These are phyloP conservation scores for Amphiprion clarkii DNA, from an alignment of 2,797 vertebrate species.

Conservation along the genomic window DNA sequence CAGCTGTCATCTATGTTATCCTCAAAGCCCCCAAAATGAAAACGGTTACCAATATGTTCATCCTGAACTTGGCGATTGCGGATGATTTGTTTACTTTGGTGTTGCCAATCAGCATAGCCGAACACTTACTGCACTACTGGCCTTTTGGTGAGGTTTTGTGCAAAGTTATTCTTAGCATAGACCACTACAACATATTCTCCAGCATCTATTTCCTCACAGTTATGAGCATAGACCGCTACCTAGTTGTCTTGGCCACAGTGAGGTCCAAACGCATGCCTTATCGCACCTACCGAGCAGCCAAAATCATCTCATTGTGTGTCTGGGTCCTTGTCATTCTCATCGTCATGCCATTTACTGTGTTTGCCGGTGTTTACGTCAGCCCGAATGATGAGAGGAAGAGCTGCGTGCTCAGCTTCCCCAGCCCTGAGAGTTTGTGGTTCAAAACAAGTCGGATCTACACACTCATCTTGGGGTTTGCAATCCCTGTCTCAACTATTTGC, in stretches of 20 bases:
- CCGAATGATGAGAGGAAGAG: conserved; percentile 83
- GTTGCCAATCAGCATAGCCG: conserved; percentile 88
- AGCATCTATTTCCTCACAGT: conserved; percentile 91
- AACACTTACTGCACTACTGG: conserved; percentile 90
- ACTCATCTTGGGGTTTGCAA: conserved; percentile 88
- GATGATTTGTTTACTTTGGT: conserved; percentile 90
- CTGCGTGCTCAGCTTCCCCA: conserved; percentile 90
- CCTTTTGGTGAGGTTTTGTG: conserved; percentile 90
- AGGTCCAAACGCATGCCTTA: conserved; percentile 87
- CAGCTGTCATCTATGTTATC: conserved; percentile 89
- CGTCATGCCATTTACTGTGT: conserved; percentile 88
- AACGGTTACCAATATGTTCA: conserved; percentile 92
- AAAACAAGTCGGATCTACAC: conserved; percentile 90
- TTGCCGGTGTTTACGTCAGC: conserved; percentile 83
- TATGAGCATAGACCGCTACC: conserved; percentile 90
- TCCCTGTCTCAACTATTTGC: conserved; percentile 90
- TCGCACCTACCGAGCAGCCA: conserved; percentile 86
- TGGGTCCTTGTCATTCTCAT: conserved; percentile 89
- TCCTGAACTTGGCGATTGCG: conserved; percentile 89
- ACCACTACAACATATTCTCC: conserved; percentile 93
- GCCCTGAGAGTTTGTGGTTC: conserved; percentile 88
- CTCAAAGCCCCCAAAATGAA: conserved; percentile 93
- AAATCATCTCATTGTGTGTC: conserved; percentile 87
- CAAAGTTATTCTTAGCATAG: conserved; percentile 89
- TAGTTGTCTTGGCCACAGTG: conserved; percentile 89